A percentile compares a stretch with the other conserved stretches of the same genome.
Evolutionary conservation across 2,888 invertebrate genomes (phyloP).

Genomic region (Dilophus febrilis): DNA sequence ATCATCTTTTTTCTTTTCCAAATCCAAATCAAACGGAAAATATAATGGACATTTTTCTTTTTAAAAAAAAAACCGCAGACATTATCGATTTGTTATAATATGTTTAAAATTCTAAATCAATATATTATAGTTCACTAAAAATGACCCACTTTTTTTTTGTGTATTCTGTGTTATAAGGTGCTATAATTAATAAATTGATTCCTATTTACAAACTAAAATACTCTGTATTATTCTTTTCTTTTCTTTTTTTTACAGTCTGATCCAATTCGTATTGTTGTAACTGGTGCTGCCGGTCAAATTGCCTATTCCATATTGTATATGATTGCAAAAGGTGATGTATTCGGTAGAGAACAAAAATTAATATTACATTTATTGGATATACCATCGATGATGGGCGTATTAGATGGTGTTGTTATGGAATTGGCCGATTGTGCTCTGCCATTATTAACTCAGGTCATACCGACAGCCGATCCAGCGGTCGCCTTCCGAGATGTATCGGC

Average conservation of each 20-base stretch:
- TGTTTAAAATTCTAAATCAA: no score
- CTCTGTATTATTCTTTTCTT: no score
- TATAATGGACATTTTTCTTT: no score
- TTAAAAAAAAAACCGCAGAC: no score
- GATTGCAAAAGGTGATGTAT: slow-evolving; percentile 89
- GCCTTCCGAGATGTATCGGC: slow-evolving; percentile 95
- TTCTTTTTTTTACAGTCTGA: slow-evolving; percentile 40
- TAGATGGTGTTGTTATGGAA: slow-evolving; percentile 98
- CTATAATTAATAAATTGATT: no score
- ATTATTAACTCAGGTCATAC: slow-evolving; percentile 62
- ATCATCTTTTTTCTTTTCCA: no score
- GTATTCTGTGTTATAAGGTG: no score
- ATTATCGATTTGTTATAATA: no score
- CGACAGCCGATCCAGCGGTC: slow-evolving; percentile 71
- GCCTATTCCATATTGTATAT: slow-evolving; percentile 92
- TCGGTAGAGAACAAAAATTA: slow-evolving; percentile 75
- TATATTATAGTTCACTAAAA: no score
- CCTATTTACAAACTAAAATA: no score
- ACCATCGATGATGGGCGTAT: slow-evolving; percentile 84
- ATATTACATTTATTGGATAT: slow-evolving; percentile 87
- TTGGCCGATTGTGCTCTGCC: slow-evolving; percentile 90
- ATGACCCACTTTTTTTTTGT: no score
- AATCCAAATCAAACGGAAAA: no score
- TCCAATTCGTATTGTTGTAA: slow-evolving; percentile 86
- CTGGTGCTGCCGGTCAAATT: slow-evolving; percentile 98